Conservation (phyloP, 2,888 invertebrate genomes). For the Celastrina argiolus region DNA sequence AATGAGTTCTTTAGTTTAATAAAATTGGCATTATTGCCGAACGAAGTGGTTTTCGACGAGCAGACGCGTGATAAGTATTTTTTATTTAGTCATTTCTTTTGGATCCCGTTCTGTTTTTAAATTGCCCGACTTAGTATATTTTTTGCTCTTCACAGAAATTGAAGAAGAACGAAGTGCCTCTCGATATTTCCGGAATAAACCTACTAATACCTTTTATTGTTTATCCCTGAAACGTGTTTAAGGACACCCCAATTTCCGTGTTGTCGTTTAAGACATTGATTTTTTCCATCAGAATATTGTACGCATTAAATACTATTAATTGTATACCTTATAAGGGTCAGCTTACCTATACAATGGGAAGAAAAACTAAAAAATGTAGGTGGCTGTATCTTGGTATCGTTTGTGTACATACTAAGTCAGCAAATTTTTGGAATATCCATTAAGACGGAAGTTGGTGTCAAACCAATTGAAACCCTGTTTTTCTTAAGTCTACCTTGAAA, state of each 20-base stretch:
- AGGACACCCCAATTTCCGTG: neutral
- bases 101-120: neutral
- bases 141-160: slow-evolving; percentile 3
- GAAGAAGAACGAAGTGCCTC: neutral
- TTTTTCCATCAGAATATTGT: neutral
- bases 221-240: neutral
- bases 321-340: too few species aligned
- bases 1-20: neutral
- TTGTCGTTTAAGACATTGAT: neutral
- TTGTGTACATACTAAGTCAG: too few species aligned
- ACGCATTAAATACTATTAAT: neutral
- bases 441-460: too few species aligned
- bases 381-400: too few species aligned
- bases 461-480: too few species aligned
- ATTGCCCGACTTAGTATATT: neutral
- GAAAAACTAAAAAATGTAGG: too few species aligned
- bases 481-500: too few species aligned
- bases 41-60: neutral
- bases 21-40: neutral
- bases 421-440: too few species aligned
- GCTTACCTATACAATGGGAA: too few species aligned
- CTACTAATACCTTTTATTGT: neutral
- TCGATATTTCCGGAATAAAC: neutral
- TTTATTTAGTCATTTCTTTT: neutral
- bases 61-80: neutral